phyloP scores from a whole-genome alignment of 2,797 vertebrate genomes.

The Onychomys arenicola region DNA sequence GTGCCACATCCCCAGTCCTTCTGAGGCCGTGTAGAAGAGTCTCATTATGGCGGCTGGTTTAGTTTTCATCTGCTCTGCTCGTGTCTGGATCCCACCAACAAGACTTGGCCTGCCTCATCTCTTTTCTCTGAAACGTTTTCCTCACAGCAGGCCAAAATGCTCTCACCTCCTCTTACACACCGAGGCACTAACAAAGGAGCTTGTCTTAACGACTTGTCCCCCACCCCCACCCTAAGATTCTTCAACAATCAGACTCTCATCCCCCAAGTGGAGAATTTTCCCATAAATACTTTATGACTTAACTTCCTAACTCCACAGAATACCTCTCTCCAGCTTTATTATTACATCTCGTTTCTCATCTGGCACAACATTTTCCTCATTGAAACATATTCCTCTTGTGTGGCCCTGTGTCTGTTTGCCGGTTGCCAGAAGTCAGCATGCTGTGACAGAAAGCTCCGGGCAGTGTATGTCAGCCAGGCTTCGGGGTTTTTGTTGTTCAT shows the following conservation, averaged over 20 bases:
- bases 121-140: constrained; percentile 34
- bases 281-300: constrained; percentile 77
- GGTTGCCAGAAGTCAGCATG: constrained; percentile 63
- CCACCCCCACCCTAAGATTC: not conserved
- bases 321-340: constrained; percentile 55
- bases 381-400: constrained; percentile 69
- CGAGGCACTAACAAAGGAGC: not conserved
- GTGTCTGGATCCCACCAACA: constrained; percentile 37
- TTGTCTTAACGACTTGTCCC: not conserved
- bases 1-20: not conserved
- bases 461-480: not conserved
- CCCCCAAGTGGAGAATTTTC: constrained; percentile 66
- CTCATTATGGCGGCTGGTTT: not conserved
- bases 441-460: constrained; percentile 58
- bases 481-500: constrained; percentile 45
- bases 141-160: constrained; percentile 9
- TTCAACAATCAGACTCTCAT: constrained; percentile 65
- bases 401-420: constrained; percentile 64
- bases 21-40: not conserved
- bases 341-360: constrained; percentile 71
- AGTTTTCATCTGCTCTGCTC: constrained; percentile 42
- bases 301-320: constrained; percentile 77
- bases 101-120: constrained; percentile 23
- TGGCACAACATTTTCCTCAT: constrained; percentile 69
- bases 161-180: constrained; percentile 1